Evolutionary conservation across 2,797 vertebrate species (phyloP).

Genomic region (Acanthurus lineatus): DNA sequence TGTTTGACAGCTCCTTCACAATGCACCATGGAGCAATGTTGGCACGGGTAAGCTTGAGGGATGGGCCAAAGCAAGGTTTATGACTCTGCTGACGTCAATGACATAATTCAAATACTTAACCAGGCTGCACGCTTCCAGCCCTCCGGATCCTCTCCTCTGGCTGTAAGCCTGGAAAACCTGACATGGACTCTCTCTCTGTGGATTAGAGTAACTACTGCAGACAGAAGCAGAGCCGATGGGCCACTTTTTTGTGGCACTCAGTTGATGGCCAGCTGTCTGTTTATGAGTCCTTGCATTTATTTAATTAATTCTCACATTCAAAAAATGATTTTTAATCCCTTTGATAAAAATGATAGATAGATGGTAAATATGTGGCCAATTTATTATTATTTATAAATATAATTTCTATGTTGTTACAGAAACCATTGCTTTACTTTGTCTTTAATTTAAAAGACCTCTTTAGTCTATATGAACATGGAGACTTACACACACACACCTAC

Average conservation of each 20-base stretch:
- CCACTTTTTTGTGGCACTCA: conserved; percentile 36
- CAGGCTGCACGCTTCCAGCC: conserved; percentile 93
- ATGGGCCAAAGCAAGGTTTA: conserved; percentile 94
- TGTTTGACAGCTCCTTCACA: conserved; percentile 90
- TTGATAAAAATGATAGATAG: not conserved
- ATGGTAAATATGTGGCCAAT: not conserved
- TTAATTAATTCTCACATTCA: conserved; percentile 6
- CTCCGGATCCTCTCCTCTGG: conserved; percentile 80
- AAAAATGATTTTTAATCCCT: not conserved
- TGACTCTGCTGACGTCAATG: conserved; percentile 99
- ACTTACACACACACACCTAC: not conserved
- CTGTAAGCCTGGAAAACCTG: conserved; percentile 74
- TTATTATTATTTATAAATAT: not conserved
- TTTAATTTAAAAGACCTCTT: not conserved
- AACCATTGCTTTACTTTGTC: not conserved
- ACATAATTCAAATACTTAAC: conserved; percentile 99
- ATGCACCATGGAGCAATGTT: conserved; percentile 88
- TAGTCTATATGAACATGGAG: not conserved
- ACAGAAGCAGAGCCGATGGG: conserved; percentile 40
- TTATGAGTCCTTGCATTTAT: not conserved
- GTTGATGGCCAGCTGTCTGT: conserved; percentile 18
- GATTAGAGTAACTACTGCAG: conserved; percentile 50
- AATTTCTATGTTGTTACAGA: not conserved
- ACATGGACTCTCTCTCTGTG: conserved; percentile 65
- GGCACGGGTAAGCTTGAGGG: conserved; percentile 88